phyloP scores from a whole-genome alignment of 2,888 invertebrate genomes.

The Amphipyra tragopoginis region DNA sequence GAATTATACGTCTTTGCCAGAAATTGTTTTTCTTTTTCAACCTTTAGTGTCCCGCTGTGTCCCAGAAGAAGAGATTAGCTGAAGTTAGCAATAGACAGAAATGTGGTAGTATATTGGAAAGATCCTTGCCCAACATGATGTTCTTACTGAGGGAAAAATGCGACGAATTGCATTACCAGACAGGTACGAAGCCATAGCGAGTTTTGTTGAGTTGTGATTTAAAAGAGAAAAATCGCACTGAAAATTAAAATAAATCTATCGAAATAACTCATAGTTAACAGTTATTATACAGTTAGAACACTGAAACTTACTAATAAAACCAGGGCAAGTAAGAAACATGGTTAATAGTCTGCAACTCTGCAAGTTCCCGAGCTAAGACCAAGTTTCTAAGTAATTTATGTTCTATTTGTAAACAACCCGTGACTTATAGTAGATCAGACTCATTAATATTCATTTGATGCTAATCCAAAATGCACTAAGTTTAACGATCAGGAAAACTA shows the following conservation, averaged over 20 bases:
- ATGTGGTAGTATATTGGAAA: no score
- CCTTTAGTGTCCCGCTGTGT: no score
- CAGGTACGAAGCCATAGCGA: no score
- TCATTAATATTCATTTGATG: slow-evolving; percentile 49
- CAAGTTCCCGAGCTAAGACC: slow-evolving; percentile 6
- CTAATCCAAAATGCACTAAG: slow-evolving; percentile 27
- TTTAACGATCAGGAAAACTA: slow-evolving; percentile 13
- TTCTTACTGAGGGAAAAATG: no score
- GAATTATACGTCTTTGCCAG: no score
- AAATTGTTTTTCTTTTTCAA: no score
- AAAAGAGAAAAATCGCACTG: not conserved
- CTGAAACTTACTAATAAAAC: slow-evolving; percentile 30
- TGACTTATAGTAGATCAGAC: slow-evolving; percentile 16
- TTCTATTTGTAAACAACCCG: slow-evolving; percentile 37
- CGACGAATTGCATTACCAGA: no score
- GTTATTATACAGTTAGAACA: slow-evolving; percentile 28
- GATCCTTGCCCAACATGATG: no score
- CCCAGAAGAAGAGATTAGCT: no score
- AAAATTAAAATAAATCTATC: not conserved
- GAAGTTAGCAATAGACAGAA: no score
- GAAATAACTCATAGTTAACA: slow-evolving; percentile 11
- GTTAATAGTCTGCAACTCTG: slow-evolving; percentile 6
- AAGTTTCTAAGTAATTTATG: slow-evolving; percentile 48
- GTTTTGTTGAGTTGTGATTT: no score
- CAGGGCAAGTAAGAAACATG: slow-evolving; percentile 15